Conservation (phyloP, 2,888 invertebrate genomes). For the Sphaerophoria taeniata region DNA sequence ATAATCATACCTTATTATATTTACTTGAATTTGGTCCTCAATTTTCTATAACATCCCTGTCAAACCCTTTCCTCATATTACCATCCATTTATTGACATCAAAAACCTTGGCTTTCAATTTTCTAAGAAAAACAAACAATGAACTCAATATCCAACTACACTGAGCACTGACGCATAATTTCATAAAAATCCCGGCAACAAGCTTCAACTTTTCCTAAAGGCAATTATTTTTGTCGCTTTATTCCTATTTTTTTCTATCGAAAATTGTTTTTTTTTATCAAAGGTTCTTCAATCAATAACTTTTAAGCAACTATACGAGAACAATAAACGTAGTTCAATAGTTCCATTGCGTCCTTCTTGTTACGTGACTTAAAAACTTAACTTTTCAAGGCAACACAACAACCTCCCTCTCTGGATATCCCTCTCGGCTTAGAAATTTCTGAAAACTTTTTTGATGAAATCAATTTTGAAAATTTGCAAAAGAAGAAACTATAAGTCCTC, state of each 20-base stretch:
- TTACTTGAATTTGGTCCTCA: too few relatives aligned
- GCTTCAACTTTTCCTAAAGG: not conserved
- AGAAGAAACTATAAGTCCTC: constrained; percentile 5
- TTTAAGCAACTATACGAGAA: not conserved
- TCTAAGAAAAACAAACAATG: too few relatives aligned
- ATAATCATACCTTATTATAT: too few relatives aligned
- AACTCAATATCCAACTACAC: too few relatives aligned
- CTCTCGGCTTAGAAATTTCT: not conserved
- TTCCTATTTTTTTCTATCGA: not conserved
- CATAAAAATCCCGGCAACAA: too few relatives aligned
- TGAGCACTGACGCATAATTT: too few relatives aligned
- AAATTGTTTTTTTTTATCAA: not conserved
- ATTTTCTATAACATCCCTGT: too few relatives aligned
- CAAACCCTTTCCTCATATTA: too few relatives aligned
- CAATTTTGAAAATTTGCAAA: constrained; percentile 11
- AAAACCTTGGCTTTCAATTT: too few relatives aligned
- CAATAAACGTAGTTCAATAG: too few relatives aligned
- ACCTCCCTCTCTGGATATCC: constrained; percentile 2
- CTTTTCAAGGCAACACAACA: constrained; percentile 13
- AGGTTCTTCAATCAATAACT: not conserved
- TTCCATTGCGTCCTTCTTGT: not conserved
- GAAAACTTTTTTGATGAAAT: constrained; percentile 11
- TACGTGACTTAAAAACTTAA: constrained; percentile 18
- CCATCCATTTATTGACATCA: too few relatives aligned
- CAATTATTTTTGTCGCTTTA: not conserved